These are phyloP conservation scores for Acromyrmex charruanus DNA, from an alignment of 1,140 invertebrate genomes.

Conservation along the genomic window DNA sequence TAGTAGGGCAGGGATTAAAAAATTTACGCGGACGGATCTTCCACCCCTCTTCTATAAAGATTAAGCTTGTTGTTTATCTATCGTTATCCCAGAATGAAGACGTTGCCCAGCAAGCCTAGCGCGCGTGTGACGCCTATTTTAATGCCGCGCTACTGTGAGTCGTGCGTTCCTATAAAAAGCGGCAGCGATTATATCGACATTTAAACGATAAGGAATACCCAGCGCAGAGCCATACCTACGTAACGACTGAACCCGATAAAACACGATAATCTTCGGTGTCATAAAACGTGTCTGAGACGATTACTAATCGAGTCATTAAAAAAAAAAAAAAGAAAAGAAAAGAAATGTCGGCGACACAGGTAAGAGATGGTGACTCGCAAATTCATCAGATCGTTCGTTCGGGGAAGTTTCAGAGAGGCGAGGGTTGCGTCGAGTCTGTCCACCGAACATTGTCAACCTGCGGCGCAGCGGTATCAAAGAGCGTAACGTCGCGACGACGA, in stretches of 20 bases:
- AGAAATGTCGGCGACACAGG: too few species aligned
- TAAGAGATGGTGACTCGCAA: not conserved
- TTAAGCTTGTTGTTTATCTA: not conserved
- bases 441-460: not conserved
- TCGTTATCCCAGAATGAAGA: not conserved
- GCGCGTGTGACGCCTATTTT: not conserved
- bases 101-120: not conserved
- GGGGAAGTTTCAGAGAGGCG: not conserved
- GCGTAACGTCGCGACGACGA: slow-evolving; percentile 36
- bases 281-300: not conserved
- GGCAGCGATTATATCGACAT: slow-evolving; percentile 56
- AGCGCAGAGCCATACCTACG: not conserved
- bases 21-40: not conserved
- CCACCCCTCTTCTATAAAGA: not conserved
- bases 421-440: not conserved
- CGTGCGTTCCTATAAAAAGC: slow-evolving; percentile 9
- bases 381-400: not conserved
- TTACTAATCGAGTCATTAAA: not conserved
- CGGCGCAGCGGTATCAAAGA: not conserved
- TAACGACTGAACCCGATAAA: not conserved
- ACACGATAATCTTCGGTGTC: not conserved
- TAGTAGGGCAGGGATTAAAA: not conserved
- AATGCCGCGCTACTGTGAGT: not conserved
- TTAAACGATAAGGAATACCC: slow-evolving; percentile 48
- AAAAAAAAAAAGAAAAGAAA: too few species aligned